A percentile compares a stretch with the other conserved stretches of the same genome.
These are phyloP conservation scores for Tetramorium parvispinum DNA, from an alignment of 1,140 invertebrate genomes.

Conservation along the genomic window DNA sequence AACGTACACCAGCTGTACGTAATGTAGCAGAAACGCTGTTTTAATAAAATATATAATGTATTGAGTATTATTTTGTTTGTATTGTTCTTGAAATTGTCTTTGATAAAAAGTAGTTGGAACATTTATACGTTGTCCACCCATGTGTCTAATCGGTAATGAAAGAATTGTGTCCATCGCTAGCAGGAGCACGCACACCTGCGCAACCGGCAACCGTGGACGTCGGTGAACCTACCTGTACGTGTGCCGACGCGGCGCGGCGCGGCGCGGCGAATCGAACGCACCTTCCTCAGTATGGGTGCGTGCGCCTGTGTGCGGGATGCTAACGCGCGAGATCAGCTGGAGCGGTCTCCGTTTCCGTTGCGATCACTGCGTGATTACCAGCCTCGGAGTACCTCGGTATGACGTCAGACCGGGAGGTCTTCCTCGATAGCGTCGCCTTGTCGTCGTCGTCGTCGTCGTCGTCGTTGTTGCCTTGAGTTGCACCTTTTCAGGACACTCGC, in stretches of 20 bases:
- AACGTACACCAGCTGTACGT: too few relatives aligned
- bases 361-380: neutral
- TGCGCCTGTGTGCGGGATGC: neutral
- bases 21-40: too few relatives aligned
- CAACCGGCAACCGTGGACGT: neutral
- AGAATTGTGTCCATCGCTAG: constrained; percentile 34
- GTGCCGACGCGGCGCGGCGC: too few relatives aligned
- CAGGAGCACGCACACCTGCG: neutral
- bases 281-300: constrained; percentile 3
- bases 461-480: constrained; percentile 2
- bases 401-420: neutral
- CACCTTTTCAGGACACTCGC: constrained; percentile 18
- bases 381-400: constrained; percentile 3
- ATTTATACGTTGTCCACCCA: neutral
- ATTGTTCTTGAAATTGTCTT: neutral
- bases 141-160: neutral
- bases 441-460: neutral
- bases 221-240: constrained; percentile 37
- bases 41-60: too few relatives aligned
- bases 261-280: constrained; percentile 15
- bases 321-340: constrained; percentile 33
- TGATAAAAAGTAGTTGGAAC: neutral
- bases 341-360: constrained; percentile 2
- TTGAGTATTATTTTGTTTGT: too few relatives aligned
- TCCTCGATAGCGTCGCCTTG: neutral